Percentiles rank a stretch among this genome's conserved stretches.
Conservation (phyloP, 2,888 invertebrate genomes). For the Tenthredo livida region DNA sequence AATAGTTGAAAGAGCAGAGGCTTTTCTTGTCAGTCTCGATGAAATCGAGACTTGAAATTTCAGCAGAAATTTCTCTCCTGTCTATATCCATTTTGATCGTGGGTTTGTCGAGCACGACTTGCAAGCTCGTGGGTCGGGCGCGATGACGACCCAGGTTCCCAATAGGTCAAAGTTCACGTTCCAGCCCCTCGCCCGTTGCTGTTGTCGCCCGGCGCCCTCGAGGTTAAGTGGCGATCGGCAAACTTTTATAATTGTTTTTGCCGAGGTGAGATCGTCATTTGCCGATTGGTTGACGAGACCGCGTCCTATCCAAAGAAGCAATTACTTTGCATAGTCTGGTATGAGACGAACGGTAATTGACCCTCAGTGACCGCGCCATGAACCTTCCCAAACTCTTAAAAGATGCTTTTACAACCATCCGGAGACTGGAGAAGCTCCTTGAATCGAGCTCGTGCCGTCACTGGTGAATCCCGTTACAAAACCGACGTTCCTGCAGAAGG, state of each 20-base stretch:
- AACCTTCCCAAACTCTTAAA: slow-evolving; percentile 37
- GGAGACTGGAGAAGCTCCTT: slow-evolving; percentile 6
- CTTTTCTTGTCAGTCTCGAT: not conserved
- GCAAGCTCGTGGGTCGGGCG: slow-evolving; percentile 19
- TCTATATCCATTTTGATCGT: slow-evolving; percentile 26
- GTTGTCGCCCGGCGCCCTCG: slow-evolving; percentile 72
- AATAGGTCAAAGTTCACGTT: slow-evolving; percentile 50
- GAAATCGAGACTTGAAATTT: slow-evolving; percentile 30
- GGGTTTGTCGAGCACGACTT: slow-evolving; percentile 43
- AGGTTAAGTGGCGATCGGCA: slow-evolving; percentile 75
- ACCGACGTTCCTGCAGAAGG: not conserved
- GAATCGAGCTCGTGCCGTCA: slow-evolving; percentile 22
- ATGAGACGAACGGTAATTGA: slow-evolving; percentile 38
- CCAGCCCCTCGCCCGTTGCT: slow-evolving; percentile 48
- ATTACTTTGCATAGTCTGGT: slow-evolving; percentile 43
- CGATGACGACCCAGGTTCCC: slow-evolving; percentile 43
- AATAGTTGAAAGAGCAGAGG: not conserved
- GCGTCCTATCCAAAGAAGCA: slow-evolving; percentile 56
- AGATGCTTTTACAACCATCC: slow-evolving; percentile 2
- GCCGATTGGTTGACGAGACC: slow-evolving; percentile 66
- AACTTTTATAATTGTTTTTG: slow-evolving; percentile 70
- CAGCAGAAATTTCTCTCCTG: not conserved
- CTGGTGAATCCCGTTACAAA: slow-evolving; percentile 24
- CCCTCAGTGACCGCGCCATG: slow-evolving; percentile 28
- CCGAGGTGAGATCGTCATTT: slow-evolving; percentile 68